These are phyloP conservation scores for Tarsius wallacei DNA, from an alignment of 2,797 vertebrate species.

Conservation along the genomic window DNA sequence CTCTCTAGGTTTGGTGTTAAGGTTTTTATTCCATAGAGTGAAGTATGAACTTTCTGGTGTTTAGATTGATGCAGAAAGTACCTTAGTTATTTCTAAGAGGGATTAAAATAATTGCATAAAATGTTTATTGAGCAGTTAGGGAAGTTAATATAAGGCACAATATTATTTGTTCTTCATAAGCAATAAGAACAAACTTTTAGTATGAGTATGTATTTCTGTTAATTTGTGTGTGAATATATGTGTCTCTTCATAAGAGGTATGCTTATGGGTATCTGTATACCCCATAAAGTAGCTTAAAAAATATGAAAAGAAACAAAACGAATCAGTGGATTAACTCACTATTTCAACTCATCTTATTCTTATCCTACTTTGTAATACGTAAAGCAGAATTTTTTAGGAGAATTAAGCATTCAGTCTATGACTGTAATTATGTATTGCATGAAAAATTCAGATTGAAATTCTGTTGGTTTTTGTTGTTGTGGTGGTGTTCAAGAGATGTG, in stretches of 20 bases:
- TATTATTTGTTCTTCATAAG: background rate
- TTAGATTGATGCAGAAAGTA: conserved; percentile 43
- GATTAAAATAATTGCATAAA: conserved; percentile 54
- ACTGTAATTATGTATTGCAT: background rate
- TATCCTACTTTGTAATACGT: background rate
- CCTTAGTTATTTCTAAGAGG: conserved; percentile 46
- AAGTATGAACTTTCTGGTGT: background rate
- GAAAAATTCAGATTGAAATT: background rate
- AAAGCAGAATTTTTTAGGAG: background rate
- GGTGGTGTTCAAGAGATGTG: conserved; percentile 95
- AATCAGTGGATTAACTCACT: background rate
- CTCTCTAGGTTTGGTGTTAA: background rate
- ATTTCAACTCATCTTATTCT: background rate
- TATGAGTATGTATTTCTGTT: background rate
- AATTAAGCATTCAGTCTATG: background rate
- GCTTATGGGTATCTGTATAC: background rate
- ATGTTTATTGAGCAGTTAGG: conserved; percentile 4
- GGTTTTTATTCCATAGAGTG: background rate
- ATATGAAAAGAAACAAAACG: background rate
- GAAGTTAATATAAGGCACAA: background rate
- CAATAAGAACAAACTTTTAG: background rate
- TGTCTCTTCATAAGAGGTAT: background rate
- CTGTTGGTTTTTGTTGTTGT: background rate
- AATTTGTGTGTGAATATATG: background rate
- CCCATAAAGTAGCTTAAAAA: background rate